phyloP scores from a whole-genome alignment of 1,140 invertebrate species.

The Nephotettix cincticeps region DNA sequence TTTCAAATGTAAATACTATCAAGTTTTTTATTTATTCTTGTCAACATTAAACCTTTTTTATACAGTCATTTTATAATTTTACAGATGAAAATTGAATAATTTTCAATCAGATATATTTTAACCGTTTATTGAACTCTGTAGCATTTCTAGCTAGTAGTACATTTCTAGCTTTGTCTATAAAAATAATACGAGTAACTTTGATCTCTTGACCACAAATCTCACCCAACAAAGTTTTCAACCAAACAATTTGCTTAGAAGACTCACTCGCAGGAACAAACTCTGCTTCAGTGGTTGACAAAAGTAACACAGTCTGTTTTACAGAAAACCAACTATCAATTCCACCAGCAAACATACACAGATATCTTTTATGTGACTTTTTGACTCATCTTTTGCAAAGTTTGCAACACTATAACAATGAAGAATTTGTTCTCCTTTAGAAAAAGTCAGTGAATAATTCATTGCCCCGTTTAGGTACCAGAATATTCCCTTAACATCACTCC shows the following conservation, averaged over 20 bases:
- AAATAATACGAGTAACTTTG: too few relatives aligned
- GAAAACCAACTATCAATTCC: constrained; percentile 42
- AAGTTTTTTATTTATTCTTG: too few relatives aligned
- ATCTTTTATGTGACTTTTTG: constrained; percentile 42
- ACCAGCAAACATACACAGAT: too few relatives aligned
- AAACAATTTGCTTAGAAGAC: constrained; percentile 45
- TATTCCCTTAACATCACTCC: not conserved
- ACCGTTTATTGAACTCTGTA: too few relatives aligned
- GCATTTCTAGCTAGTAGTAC: too few relatives aligned
- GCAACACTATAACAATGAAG: constrained; percentile 42
- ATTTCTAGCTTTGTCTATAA: not conserved
- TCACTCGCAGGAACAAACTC: constrained; percentile 50
- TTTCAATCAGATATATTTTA: too few relatives aligned
- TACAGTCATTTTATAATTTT: too few relatives aligned
- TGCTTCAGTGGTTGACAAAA: constrained; percentile 46
- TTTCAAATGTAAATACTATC: too few relatives aligned
- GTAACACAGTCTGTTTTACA: constrained; percentile 40
- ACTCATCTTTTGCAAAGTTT: constrained; percentile 42
- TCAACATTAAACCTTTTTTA: too few relatives aligned
- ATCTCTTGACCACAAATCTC: not conserved
- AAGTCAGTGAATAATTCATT: not conserved
- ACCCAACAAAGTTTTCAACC: too few relatives aligned
- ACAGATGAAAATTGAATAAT: too few relatives aligned
- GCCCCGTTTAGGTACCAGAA: not conserved
- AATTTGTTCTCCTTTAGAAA: not conserved